These are phyloP conservation scores for Cryptops parisi DNA, from an alignment of 2,888 invertebrate species.

Conservation along the genomic window DNA sequence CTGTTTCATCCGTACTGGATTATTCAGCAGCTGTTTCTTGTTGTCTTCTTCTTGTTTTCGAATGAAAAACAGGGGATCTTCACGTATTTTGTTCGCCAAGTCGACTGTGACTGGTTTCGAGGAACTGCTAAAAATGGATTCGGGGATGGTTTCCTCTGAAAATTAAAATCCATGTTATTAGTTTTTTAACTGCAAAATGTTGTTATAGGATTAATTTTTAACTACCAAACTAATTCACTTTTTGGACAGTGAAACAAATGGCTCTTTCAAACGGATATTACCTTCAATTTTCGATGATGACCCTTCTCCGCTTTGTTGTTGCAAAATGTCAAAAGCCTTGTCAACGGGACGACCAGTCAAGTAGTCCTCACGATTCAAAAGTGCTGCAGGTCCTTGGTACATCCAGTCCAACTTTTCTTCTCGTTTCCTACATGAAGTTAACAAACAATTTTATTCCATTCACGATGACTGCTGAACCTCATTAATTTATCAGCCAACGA, in stretches of 20 bases:
- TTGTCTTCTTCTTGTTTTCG: conserved; percentile 81
- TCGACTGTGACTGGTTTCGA: conserved; percentile 49
- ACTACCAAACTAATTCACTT: too few relatives aligned
- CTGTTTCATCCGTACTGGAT: conserved; percentile 79
- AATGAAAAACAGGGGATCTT: conserved; percentile 82
- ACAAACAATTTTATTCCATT: background rate
- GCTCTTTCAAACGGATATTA: background rate
- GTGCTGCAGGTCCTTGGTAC: conserved; percentile 41
- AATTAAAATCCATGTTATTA: too few relatives aligned
- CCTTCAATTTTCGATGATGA: conserved; percentile 15
- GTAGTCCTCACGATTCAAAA: conserved; percentile 71
- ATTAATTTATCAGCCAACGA: too few relatives aligned
- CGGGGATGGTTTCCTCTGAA: conserved; percentile 49
- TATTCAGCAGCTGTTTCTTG: conserved; percentile 65
- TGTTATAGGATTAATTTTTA: too few relatives aligned
- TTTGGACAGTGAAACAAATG: too few relatives aligned
- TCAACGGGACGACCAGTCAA: conserved; percentile 67
- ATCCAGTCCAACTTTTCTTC: conserved; percentile 27
- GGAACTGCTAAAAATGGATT: conserved; percentile 38
- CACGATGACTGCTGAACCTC: too few relatives aligned
- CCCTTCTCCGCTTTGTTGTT: conserved; percentile 35
- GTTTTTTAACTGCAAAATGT: too few relatives aligned
- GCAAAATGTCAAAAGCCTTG: conserved; percentile 52
- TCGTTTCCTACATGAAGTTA: background rate
- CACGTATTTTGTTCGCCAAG: conserved; percentile 71